Evolutionary conservation across 2,888 invertebrate species (phyloP).

Genomic region (Eupsilia transversa): DNA sequence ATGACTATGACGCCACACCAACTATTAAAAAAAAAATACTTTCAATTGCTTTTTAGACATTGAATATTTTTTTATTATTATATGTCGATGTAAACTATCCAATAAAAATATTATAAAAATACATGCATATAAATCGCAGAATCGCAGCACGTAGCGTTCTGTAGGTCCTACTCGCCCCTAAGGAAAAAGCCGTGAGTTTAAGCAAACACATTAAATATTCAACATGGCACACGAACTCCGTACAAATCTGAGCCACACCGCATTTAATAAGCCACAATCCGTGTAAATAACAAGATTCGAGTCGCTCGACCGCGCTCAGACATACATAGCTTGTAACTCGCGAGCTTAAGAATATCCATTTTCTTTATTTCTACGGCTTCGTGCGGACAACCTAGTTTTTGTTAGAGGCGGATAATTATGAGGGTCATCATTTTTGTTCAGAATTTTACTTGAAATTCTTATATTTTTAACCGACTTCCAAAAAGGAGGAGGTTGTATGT

Average conservation of each 20-base stretch:
- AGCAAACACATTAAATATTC: slow-evolving; percentile 45
- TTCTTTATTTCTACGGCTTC: slow-evolving; percentile 59
- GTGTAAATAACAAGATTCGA: slow-evolving; percentile 57
- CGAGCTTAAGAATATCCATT: slow-evolving; percentile 56
- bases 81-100: too few species aligned
- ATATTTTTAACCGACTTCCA: too few species aligned
- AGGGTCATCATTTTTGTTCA: slow-evolving; percentile 2
- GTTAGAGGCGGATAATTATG: slow-evolving; percentile 14
- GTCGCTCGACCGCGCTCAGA: slow-evolving; percentile 49
- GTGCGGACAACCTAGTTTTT: slow-evolving; percentile 54
- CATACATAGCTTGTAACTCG: slow-evolving; percentile 28
- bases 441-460: neutral
- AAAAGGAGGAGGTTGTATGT: too few species aligned
- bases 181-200: neutral
- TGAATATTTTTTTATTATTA: too few species aligned
- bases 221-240: slow-evolving; percentile 2
- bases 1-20: too few species aligned
- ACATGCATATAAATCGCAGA: too few species aligned
- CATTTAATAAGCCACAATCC: slow-evolving; percentile 53
- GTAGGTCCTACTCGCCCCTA: neutral
- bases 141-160: neutral
- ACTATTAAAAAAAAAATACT: too few species aligned
- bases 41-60: too few species aligned
- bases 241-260: slow-evolving; percentile 26
- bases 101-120: too few species aligned